Base-by-base conservation (phyloP, 2,888 invertebrate species). In the Diaphora mendica region DNA sequence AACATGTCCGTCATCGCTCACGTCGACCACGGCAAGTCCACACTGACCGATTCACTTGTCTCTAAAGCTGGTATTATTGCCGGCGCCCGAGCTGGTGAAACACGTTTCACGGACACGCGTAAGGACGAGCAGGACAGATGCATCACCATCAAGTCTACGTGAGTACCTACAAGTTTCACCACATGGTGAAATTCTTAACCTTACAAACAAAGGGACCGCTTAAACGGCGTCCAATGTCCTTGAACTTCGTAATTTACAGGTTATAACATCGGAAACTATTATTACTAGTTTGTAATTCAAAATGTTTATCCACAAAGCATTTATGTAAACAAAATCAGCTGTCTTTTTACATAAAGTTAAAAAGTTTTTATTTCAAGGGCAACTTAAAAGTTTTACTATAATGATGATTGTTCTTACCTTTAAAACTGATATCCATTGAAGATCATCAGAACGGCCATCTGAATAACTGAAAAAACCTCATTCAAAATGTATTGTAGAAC, bases 1-100 rank as follows among this genome's bases (percentile, higher is more conserved):
- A 99, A 99, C 96, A 99, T 99, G 99, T 99, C 99, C 93, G 99
- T 99, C 96, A 99, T 99, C 94, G 99, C 99, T 89, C 99, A 99
- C 96, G 99, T 99, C 86, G 99, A 99, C 96, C 99, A 99, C 96
- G 99, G 99, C 92, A 99, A 99, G 96, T 99, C 99, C 85, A 99
- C 99, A 76, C 96, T 99, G 92, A 99, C 99, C 77, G 99, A 99
- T 96, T 99, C 99, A 82, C 97, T 99, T 91, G 99, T 99, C 84
- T 99, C 99, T 77, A 99, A 99, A 96, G 99, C 99, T 91, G 99
- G 99, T 96, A 99, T 99, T 94, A 99, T 99, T 93, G 99, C 99
- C 89, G 98, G 98, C 84, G 98, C 99, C 79, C 99, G 99, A 91
- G 99, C 99, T 89, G 99, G 99, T 88, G 99, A 99, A 95, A 99